Evolutionary conservation across 2,888 invertebrate species (phyloP).

Genomic region (Drosophila merina): DNA sequence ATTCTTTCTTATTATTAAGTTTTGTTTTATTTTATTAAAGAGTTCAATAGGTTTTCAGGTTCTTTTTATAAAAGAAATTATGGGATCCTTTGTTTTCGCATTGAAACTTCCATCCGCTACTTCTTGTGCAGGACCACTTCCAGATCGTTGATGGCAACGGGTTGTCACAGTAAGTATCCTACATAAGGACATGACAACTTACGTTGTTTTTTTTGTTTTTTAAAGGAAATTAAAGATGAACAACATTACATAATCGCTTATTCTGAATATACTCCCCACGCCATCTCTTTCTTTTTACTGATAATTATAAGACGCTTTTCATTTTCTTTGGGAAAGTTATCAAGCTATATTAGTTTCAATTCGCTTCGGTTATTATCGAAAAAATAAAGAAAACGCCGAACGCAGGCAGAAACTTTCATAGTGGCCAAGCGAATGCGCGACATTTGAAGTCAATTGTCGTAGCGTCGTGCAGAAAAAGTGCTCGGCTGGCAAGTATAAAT

Average conservation of each 20-base stretch:
- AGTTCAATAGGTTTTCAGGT: too few species aligned
- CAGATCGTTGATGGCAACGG: too few species aligned
- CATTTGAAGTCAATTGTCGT: constrained; percentile 76
- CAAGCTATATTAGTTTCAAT: constrained; percentile 66
- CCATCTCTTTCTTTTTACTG: constrained; percentile 1
- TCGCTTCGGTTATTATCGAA: constrained; percentile 73
- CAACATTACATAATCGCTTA: constrained; percentile 57
- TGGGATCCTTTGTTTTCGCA: too few species aligned
- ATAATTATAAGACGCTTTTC: constrained; percentile 59
- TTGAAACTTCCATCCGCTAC: too few species aligned
- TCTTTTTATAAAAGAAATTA: too few species aligned
- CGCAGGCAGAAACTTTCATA: constrained; percentile 68
- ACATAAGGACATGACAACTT: neutral
- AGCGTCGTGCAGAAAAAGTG: constrained; percentile 62
- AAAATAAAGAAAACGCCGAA: constrained; percentile 60
- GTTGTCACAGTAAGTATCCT: too few species aligned
- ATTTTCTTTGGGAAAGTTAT: constrained; percentile 69
- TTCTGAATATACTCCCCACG: constrained; percentile 46
- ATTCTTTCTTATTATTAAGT: too few species aligned
- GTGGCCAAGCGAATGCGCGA: constrained; percentile 51
- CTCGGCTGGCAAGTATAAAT: constrained; percentile 51
- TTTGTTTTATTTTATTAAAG: too few species aligned
- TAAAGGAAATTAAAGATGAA: constrained; percentile 55
- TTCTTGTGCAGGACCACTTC: too few species aligned
- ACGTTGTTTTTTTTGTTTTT: neutral